Evolutionary conservation across 2,797 vertebrate genomes (phyloP), one percentile per base, ranked within the genome.

Genomic region (Sarcoramphus papa): DNA sequence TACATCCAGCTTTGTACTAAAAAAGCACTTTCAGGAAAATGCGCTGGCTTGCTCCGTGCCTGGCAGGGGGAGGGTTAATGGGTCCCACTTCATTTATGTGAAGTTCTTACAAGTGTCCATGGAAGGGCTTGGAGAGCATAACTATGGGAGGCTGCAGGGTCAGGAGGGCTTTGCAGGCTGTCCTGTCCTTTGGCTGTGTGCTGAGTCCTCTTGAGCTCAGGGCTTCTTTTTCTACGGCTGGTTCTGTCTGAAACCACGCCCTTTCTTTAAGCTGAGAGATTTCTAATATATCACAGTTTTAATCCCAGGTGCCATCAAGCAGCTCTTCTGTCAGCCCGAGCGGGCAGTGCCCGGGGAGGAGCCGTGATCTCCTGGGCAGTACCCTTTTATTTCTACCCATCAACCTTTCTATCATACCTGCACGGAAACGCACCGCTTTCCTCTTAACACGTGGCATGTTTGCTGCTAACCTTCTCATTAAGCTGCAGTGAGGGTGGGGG

Each of bases 21-120:
- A 63, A 67, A 57, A 19, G 6, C 16, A n/a, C 50, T 57, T 62
- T n/a, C 22, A 30, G 53, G 41, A 68, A 67, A 45, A 37, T 15
- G 5, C 14, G 33, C 31, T 30, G 35, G 20, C 3, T 63, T n/a
- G 33, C 15, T 53, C 15, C 2, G 1, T 9, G 33, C 51, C 45
- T 47, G 47, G 12, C 24, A 40, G 10, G 7, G 21, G 37, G 13
- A 56, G 63, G 24, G 62, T 72, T 40, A 18, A 25, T 33, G 47
- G 6, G 14, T 72, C 35, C n/a, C 15, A 4, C 24, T 64, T 33
- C 1, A 0, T 23, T 43, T 7, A 4, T 14, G 41, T 43, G 31
- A 59, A 74, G 31, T 35, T 15, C 63, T 63, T 10, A 4, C 23
- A 31, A 62, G 14, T 51, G 30, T 16, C 8, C 4, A 2, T 41